Conservation (phyloP, 2,113 vertebrate genomes). For the Aspidoscelis tigris region DNA sequence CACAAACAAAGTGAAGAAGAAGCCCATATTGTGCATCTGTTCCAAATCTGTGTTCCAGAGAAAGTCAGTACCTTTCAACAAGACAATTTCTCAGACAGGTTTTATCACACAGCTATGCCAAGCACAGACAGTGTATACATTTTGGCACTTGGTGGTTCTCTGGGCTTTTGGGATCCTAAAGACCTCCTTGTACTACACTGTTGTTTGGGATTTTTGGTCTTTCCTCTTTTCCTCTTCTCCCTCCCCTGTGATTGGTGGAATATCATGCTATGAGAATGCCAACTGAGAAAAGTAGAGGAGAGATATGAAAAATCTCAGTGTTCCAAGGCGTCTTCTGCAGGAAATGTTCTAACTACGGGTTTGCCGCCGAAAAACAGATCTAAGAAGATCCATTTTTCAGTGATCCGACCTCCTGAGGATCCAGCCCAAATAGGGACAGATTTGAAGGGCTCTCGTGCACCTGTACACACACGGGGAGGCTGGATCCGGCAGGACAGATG, state of each 20-base stretch:
- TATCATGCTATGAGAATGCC: rapidly evolving
- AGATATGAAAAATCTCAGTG: neutral
- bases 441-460: too few relatives aligned
- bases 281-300: neutral
- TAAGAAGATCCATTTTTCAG: too few relatives aligned
- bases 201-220: too few relatives aligned
- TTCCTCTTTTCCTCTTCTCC: neutral
- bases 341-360: neutral
- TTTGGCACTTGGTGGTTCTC: neutral
- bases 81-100: neutral
- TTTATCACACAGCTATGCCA: too few relatives aligned
- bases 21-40: neutral
- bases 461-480: too few relatives aligned
- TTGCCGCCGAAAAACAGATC: too few relatives aligned
- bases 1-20: neutral
- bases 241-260: neutral
- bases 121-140: neutral
- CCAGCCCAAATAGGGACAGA: too few relatives aligned
- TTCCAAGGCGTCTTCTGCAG: neutral
- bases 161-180: too few relatives aligned
- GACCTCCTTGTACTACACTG: neutral
- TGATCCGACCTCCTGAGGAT: too few relatives aligned
- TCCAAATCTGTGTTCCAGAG: neutral
- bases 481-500: too few relatives aligned
- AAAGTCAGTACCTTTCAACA: neutral